Evolutionary conservation across 2,113 vertebrate species (phyloP).

Genomic region (Jacana jacana): DNA sequence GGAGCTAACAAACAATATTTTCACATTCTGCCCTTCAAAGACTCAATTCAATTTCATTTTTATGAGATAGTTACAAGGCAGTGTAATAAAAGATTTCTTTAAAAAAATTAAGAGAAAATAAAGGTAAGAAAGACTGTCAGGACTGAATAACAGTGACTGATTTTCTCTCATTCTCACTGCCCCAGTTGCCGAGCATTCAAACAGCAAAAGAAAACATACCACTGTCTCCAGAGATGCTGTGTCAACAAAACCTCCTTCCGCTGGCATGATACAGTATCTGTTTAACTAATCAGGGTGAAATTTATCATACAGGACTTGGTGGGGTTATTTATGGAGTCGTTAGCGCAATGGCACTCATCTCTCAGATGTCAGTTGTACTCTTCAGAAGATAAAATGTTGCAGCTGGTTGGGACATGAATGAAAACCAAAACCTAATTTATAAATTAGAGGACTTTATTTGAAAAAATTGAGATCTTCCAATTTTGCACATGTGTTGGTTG

Average conservation of each 20-base stretch:
- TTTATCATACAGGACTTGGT: conserved; percentile 74
- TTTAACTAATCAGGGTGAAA: conserved; percentile 80
- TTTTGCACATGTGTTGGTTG: neutral
- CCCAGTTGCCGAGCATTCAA: conserved; percentile 67
- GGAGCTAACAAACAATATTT: conserved; percentile 67
- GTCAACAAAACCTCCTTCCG: conserved; percentile 73
- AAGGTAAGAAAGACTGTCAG: neutral
- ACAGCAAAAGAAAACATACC: conserved; percentile 66
- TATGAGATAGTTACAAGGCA: conserved; percentile 8
- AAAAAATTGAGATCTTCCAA: too few species aligned
- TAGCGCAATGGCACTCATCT: conserved; percentile 58
- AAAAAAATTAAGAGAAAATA: neutral
- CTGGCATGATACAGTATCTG: conserved; percentile 72
- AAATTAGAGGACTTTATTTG: conserved; percentile 25
- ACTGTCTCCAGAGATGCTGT: conserved; percentile 66
- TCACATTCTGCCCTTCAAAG: conserved; percentile 47
- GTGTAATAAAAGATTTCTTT: neutral
- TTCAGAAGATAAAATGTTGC: conserved; percentile 62
- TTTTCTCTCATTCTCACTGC: conserved; percentile 65
- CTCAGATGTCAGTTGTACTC: conserved; percentile 57
- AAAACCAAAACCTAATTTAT: conserved; percentile 4
- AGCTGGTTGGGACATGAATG: conserved; percentile 62
- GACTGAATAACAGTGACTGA: conserved; percentile 15
- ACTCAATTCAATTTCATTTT: conserved; percentile 7
- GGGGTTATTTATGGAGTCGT: conserved; percentile 64